These are phyloP conservation scores for Linurgus olivaceus DNA, from an alignment of 2,797 vertebrate species.

Conservation along the genomic window DNA sequence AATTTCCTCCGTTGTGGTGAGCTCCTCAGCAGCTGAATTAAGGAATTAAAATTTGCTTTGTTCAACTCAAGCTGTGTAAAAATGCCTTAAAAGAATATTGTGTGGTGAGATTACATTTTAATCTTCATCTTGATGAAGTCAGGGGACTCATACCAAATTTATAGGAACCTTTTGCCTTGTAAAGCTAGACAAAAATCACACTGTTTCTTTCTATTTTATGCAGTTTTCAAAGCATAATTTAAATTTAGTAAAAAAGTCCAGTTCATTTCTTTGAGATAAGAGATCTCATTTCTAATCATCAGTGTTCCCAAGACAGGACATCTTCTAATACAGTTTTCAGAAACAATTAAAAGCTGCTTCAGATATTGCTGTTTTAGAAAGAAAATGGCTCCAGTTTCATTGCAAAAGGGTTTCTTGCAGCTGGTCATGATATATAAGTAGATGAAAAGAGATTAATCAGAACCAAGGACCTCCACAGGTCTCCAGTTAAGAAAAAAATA, in stretches of 20 bases:
- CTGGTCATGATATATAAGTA: neutral
- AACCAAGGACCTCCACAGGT: neutral
- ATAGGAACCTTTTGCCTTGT: neutral
- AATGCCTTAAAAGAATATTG: neutral
- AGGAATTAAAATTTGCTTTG: neutral
- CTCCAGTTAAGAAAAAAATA: neutral
- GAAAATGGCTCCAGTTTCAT: neutral
- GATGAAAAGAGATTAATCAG: neutral
- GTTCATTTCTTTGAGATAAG: neutral
- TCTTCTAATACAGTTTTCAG: neutral
- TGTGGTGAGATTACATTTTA: neutral
- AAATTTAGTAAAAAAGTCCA: neutral
- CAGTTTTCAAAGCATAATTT: neutral
- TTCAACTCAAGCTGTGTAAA: neutral
- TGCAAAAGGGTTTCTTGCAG: neutral
- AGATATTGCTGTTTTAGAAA: neutral
- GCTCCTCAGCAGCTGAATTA: neutral
- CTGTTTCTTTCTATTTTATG: neutral
- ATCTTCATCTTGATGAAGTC: neutral
- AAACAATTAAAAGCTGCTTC: neutral
- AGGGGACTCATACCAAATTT: neutral
- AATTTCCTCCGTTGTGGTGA: neutral
- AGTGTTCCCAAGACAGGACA: neutral
- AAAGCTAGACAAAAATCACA: neutral
- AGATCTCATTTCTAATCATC: neutral